Conservation (phyloP, 2,797 vertebrate genomes). For the Scleropages formosus region DNA sequence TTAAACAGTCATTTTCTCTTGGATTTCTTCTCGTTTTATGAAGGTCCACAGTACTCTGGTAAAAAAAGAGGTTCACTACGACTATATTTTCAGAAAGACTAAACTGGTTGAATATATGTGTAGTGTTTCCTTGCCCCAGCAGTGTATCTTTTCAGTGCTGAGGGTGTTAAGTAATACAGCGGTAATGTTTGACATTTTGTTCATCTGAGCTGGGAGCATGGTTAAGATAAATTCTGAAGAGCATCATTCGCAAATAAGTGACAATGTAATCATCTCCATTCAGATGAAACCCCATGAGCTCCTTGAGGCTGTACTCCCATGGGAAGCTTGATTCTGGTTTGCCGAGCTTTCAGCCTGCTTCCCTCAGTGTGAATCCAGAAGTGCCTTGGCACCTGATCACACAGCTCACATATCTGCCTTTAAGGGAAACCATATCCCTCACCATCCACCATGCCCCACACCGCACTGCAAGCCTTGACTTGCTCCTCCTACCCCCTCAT, state of each 20-base stretch:
- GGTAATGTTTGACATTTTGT: not conserved
- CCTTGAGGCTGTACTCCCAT: not conserved
- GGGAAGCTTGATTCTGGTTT: too few relatives aligned
- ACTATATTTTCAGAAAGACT: not conserved
- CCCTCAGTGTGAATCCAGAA: not conserved
- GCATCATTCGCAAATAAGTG: too few relatives aligned
- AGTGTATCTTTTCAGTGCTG: not conserved
- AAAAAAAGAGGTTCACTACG: not conserved
- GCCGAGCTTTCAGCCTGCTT: too few relatives aligned
- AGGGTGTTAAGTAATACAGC: not conserved
- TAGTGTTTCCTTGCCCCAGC: not conserved
- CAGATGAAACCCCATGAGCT: not conserved
- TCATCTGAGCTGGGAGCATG: not conserved
- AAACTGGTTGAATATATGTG: not conserved
- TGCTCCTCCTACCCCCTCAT: not conserved
- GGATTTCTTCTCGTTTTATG: not conserved
- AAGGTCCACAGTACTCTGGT: not conserved
- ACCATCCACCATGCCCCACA: not conserved
- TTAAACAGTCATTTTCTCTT: not conserved
- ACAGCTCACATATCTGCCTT: constrained; percentile 1
- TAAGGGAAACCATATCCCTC: not conserved
- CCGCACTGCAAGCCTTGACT: not conserved
- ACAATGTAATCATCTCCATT: not conserved
- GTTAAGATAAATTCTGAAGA: not conserved
- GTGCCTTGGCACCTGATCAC: not conserved